Evolutionary conservation across 2,888 invertebrate genomes (phyloP).

Genomic region (Ophion costatus): DNA sequence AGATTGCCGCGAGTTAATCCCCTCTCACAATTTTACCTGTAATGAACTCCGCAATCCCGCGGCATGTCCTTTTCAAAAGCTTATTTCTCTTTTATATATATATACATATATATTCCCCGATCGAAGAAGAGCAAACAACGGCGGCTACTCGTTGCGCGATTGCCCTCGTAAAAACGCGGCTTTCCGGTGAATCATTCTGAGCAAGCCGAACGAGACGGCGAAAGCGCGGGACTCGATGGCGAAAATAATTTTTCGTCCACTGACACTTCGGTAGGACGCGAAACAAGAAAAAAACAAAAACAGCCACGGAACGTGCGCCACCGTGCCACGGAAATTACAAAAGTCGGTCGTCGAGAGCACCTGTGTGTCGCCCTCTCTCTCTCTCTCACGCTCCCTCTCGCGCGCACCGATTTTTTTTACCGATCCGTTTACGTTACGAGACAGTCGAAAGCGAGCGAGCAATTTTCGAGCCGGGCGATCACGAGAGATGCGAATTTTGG

Average conservation of each 20-base stretch:
- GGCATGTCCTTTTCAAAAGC: conserved; percentile 68
- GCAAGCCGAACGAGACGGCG: neutral
- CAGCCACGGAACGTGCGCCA: conserved; percentile 2
- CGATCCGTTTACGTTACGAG: neutral
- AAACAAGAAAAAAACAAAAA: conserved; percentile 36
- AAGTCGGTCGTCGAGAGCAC: conserved; percentile 14
- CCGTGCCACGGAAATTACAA: conserved; percentile 15
- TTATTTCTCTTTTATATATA: neutral
- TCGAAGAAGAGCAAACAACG: neutral
- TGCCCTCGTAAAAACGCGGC: conserved; percentile 15
- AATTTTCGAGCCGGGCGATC: neutral
- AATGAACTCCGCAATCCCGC: conserved; percentile 80
- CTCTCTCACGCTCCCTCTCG: neutral
- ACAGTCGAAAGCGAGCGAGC: neutral
- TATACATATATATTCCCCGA: neutral
- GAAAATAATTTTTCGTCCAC: conserved; percentile 25
- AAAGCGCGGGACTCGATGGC: neutral
- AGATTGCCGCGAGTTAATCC: neutral
- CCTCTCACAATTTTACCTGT: conserved; percentile 77
- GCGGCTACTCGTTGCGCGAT: neutral
- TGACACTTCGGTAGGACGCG: conserved; percentile 22
- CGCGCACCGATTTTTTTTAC: neutral
- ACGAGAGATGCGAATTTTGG: conserved; percentile 41
- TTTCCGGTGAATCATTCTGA: conserved; percentile 4
- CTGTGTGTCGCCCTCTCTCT: neutral